Conservation (phyloP, 2,888 invertebrate species). For the Embidobia sp. region DNA sequence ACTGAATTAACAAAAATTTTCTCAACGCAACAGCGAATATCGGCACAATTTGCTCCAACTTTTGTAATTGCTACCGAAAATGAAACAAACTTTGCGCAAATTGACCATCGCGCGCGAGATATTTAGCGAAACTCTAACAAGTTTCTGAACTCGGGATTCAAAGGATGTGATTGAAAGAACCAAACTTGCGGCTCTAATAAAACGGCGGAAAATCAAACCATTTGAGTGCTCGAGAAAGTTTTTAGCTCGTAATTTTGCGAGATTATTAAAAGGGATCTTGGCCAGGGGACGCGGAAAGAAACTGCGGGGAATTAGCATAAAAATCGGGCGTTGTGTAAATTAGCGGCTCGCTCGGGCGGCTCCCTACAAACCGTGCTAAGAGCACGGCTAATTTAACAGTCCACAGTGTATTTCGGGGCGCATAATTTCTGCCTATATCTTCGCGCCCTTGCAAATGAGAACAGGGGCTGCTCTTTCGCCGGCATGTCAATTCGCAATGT, state of each 20-base stretch:
- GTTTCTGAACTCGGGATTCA: too few species aligned
- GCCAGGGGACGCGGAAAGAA: constrained; percentile 18
- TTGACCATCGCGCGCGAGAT: too few species aligned
- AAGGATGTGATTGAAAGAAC: constrained; percentile 2
- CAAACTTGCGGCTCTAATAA: not conserved
- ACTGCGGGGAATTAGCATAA: constrained; percentile 42
- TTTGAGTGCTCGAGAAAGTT: constrained; percentile 1
- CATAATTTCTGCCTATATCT: constrained; percentile 48
- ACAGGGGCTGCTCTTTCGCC: not conserved
- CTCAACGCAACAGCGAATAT: too few species aligned
- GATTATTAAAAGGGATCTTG: constrained; percentile 37
- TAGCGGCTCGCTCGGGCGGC: constrained; percentile 12
- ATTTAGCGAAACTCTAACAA: too few species aligned
- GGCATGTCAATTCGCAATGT: constrained; percentile 41
- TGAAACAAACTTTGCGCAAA: too few species aligned
- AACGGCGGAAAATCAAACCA: constrained; percentile 17
- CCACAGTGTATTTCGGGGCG: constrained; percentile 32
- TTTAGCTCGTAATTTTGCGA: constrained; percentile 17
- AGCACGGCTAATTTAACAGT: constrained; percentile 45
- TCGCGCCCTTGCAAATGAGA: constrained; percentile 31
- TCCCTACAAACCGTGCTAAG: constrained; percentile 15
- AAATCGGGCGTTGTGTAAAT: constrained; percentile 39
- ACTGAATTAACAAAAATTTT: too few species aligned
- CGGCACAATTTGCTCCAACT: too few species aligned
- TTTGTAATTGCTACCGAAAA: too few species aligned